phyloP scores from a whole-genome alignment of 2,113 vertebrate genomes.

The Hipposideros armiger region DNA sequence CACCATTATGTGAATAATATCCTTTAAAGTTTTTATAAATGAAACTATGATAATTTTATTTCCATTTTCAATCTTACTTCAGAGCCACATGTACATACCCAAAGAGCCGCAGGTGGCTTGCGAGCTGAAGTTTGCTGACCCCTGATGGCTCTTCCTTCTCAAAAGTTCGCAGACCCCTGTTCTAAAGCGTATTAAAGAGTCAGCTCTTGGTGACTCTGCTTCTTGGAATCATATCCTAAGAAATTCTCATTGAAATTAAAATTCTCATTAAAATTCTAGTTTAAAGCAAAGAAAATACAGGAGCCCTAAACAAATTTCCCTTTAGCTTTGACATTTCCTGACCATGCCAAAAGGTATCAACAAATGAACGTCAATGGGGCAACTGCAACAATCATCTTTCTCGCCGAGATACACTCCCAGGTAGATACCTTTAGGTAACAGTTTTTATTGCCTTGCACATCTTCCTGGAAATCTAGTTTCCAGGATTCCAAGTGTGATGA shows the following conservation, averaged over 20 bases:
- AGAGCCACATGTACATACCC: too few species aligned
- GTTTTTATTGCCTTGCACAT: background rate
- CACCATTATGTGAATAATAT: too few species aligned
- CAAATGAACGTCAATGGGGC: background rate
- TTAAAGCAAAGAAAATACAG: constrained; percentile 17
- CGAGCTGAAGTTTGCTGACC: too few species aligned
- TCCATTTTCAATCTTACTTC: too few species aligned
- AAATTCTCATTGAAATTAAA: constrained; percentile 7
- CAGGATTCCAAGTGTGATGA: background rate
- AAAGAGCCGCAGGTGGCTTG: too few species aligned
- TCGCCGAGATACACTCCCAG: background rate
- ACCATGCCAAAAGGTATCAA: background rate
- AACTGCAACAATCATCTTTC: background rate
- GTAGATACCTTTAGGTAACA: background rate
- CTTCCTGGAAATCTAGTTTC: constrained; percentile 25
- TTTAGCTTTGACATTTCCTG: background rate
- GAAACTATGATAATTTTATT: too few species aligned
- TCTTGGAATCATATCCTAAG: background rate
- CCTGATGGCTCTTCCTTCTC: too few species aligned
- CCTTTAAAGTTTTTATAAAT: too few species aligned
- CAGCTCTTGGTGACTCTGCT: background rate
- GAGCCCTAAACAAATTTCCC: background rate
- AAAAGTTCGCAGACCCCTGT: too few species aligned
- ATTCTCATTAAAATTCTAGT: constrained; percentile 1
- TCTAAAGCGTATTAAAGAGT: background rate